Evolutionary conservation across 2,797 vertebrate genomes (phyloP), one percentile per base, ranked within the genome.

Genomic region (Sphenodon punctatus): DNA sequence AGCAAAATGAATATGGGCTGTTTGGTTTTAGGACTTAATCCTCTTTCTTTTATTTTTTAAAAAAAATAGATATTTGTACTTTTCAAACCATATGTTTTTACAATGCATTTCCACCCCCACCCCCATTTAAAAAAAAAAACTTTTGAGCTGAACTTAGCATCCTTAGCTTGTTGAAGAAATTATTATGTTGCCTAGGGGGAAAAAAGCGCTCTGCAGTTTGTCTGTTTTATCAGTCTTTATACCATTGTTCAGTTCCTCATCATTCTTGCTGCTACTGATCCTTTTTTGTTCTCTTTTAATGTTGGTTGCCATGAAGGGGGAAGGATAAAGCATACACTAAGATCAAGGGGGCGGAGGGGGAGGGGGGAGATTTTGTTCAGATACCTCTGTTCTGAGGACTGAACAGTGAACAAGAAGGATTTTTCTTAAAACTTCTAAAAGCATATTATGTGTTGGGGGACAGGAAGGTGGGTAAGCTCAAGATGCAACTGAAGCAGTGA

Each of bases 261-360:
- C 4, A 0, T 85, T 87, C 75, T 92, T 86, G 76, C 83, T 82
- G 87, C 78, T 88, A 22, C 69, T 75, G 78, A 39, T 91, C 58
- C 34, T 86, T 90, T 92, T 86, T 76, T 79, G 15, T 78, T 88
- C 39, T 82, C 88, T 87, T 93, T 93, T 91, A 90, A 91, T 87
- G 87, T 89, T 89, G 41, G 80, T 92, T 90, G 89, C 88, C 86
- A 84, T 79, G 85, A 93, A 92, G 91, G 82, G 67, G 56, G 58
- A 90, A 94, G 86, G 86, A 92, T 90, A 91, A 93, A 93, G 90
- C 87, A 82, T 88, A 80, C 36, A 39, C 65, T 65, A 75, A 85
- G 82, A 92, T 88, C 87, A 91, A 92, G 82, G 78, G 81, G 83
- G 39, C 34, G 69, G 67, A 68, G 65, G 74, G 82, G 88, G 85